Evolutionary conservation across 37 sponge, comb jelly and placozoan species (phyloP).

Genomic region (Hormiphora californensis): DNA sequence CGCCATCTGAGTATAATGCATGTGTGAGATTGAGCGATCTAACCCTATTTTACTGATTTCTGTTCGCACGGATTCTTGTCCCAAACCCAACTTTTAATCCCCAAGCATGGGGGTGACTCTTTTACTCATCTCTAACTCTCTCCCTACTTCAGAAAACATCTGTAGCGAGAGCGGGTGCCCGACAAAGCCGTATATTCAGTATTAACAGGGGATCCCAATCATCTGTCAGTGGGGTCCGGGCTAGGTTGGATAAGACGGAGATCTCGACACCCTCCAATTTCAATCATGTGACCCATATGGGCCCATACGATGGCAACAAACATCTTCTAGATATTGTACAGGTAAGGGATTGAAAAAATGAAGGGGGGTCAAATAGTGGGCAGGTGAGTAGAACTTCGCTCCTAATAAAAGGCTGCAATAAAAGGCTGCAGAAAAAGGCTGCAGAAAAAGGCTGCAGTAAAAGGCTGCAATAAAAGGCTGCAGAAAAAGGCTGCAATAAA

Average conservation of each 20-base stretch:
- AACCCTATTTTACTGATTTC: too few species aligned
- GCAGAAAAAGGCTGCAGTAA: too few species aligned
- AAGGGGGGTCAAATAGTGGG: background rate
- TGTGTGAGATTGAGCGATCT: too few species aligned
- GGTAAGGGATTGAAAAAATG: background rate
- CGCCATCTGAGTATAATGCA: too few species aligned
- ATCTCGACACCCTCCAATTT: slow-evolving; percentile 9
- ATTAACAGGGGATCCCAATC: slow-evolving; percentile 2
- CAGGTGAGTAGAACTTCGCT: background rate
- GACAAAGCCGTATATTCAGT: slow-evolving; percentile 37
- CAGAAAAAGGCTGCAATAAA: too few species aligned
- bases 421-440: too few species aligned
- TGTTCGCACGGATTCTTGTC: too few species aligned
- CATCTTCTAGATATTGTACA: slow-evolving; percentile 19
- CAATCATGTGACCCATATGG: slow-evolving; percentile 39
- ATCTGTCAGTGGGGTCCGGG: background rate
- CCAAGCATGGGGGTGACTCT: too few species aligned
- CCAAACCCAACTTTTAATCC: too few species aligned
- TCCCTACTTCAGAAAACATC: slow-evolving; percentile 27
- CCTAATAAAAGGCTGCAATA: too few species aligned
- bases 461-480: too few species aligned
- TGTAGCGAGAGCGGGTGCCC: background rate
- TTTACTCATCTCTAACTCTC: too few species aligned
- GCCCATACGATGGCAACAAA: slow-evolving; percentile 7
- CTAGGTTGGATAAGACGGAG: slow-evolving; percentile 33